Conservation (phyloP, 2,888 invertebrate species). For the Pelosia muscerda region DNA sequence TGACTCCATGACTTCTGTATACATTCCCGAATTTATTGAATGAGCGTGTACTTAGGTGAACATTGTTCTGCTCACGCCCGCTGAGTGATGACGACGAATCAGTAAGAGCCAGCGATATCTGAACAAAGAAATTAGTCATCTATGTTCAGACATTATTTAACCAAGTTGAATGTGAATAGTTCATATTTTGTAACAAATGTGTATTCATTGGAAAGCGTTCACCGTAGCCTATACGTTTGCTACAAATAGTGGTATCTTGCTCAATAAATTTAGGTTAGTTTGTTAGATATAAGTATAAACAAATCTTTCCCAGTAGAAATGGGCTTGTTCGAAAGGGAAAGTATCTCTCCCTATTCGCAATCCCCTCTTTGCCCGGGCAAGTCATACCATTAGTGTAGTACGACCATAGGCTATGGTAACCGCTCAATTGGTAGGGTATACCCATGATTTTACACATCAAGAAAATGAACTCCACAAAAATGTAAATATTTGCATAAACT, state of each 20-base stretch:
- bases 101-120: not conserved
- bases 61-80: not conserved
- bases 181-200: not conserved
- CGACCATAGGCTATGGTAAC: too few relatives aligned
- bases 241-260: not conserved
- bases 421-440: too few relatives aligned
- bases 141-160: not conserved
- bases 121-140: slow-evolving; percentile 12
- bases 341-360: not conserved
- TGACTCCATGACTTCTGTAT: slow-evolving; percentile 78
- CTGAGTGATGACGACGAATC: not conserved
- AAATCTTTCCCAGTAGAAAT: not conserved
- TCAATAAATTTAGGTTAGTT: not conserved
- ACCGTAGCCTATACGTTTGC: not conserved
- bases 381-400: too few relatives aligned
- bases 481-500: not conserved
- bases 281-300: not conserved
- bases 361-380: too few relatives aligned
- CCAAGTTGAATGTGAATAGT: not conserved
- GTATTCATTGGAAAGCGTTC: not conserved
- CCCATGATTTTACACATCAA: too few relatives aligned
- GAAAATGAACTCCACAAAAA: not conserved
- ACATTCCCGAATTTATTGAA: slow-evolving; percentile 72
- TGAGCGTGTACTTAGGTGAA: slow-evolving; percentile 34
- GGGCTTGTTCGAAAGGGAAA: not conserved